Conservation (phyloP, 2,888 invertebrate genomes). For the Trissolcus brochymenae region DNA sequence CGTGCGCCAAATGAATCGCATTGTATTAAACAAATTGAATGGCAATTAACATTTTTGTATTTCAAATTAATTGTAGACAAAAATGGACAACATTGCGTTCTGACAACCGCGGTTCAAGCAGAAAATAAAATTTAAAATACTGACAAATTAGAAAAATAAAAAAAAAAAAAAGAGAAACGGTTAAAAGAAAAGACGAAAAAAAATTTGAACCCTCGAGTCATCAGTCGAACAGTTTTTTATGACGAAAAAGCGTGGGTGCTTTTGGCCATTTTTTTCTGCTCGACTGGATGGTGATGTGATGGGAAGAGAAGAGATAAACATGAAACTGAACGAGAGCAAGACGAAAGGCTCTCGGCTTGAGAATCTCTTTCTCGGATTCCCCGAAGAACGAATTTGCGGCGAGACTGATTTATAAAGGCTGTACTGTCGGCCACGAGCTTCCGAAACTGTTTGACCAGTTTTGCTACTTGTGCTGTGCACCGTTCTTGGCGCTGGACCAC, state of each 20-base stretch:
- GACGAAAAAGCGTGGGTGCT: conserved; percentile 59
- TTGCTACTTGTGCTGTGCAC: conserved; percentile 63
- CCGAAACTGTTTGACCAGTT: conserved; percentile 69
- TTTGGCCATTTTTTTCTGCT: conserved; percentile 65
- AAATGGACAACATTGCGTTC: neutral
- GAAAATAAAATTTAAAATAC: neutral
- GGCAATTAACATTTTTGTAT: conserved; percentile 33
- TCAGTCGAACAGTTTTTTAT: conserved; percentile 44
- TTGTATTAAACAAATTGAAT: conserved; percentile 42
- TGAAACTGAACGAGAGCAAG: conserved; percentile 20
- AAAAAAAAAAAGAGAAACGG: conserved; percentile 1
- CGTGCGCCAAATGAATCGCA: conserved; percentile 23
- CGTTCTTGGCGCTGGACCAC: conserved; percentile 21
- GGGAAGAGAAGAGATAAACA: conserved; percentile 48
- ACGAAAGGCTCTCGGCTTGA: neutral
- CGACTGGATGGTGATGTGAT: conserved; percentile 65
- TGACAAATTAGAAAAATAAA: conserved; percentile 25
- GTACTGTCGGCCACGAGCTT: conserved; percentile 61
- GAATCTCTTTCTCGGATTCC: conserved; percentile 43
- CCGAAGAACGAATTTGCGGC: conserved; percentile 49
- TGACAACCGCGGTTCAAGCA: too few relatives aligned
- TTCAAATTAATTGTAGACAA: neutral
- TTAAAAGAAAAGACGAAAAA: neutral
- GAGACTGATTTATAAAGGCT: conserved; percentile 53
- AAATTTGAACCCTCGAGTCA: neutral